These are phyloP conservation scores for Heliconius aoede DNA, from an alignment of 2,888 invertebrate species.

Conservation along the genomic window DNA sequence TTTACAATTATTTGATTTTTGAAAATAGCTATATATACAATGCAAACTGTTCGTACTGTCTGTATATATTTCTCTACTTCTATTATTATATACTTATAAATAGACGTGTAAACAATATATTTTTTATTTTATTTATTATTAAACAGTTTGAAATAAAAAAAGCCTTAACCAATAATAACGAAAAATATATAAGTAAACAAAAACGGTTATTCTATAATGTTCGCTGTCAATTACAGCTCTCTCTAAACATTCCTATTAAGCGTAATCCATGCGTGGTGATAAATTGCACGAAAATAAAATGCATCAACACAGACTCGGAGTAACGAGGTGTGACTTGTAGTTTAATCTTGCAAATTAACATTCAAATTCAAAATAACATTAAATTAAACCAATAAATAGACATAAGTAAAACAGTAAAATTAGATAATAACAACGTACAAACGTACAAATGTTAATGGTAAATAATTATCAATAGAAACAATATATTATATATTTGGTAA, in stretches of 20 bases:
- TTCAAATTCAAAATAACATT: too few relatives aligned
- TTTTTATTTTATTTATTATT: not conserved
- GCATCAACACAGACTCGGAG: conserved; percentile 28
- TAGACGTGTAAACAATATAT: not conserved
- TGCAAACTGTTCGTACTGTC: not conserved
- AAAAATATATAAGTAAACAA: not conserved
- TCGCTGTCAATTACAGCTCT: not conserved
- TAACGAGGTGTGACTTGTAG: conserved; percentile 37
- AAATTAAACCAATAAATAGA: not conserved
- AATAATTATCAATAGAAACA: too few relatives aligned
- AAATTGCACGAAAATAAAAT: conserved; percentile 36
- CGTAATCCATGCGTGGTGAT: conserved; percentile 28
- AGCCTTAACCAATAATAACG: not conserved
- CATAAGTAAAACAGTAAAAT: not conserved
- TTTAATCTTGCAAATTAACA: conserved; percentile 27
- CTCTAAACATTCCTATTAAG: conserved; percentile 26
- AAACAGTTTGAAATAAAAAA: too few relatives aligned
- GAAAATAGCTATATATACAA: not conserved
- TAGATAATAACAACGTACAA: not conserved
- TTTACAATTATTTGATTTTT: not conserved
- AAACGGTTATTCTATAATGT: not conserved
- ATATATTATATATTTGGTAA: too few relatives aligned
- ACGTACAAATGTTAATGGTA: not conserved
- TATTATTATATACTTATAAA: not conserved
- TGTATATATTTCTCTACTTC: not conserved